Conservation (phyloP, 2,797 vertebrate species). For the Chiloscyllium punctatum region DNA sequence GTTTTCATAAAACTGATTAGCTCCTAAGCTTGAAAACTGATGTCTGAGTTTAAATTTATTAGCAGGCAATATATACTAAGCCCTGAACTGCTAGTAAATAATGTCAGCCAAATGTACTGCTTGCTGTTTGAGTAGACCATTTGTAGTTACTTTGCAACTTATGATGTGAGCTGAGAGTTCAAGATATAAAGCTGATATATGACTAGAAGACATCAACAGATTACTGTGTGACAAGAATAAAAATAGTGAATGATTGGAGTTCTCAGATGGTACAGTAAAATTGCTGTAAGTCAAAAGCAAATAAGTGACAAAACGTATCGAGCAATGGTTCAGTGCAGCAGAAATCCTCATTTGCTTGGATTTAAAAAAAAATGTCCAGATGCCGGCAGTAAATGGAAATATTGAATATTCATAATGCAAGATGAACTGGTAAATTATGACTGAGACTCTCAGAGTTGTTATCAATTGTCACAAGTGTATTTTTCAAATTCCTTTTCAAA, state of each 20-base stretch:
- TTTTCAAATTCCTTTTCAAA: background rate
- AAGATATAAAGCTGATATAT: background rate
- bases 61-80: background rate
- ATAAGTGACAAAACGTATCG: background rate
- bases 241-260: background rate
- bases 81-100: background rate
- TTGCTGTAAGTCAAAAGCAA: background rate
- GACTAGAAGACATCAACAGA: background rate
- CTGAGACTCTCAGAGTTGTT: background rate
- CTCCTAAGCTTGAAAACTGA: background rate
- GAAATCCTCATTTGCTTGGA: background rate
- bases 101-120: background rate
- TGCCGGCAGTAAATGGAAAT: background rate
- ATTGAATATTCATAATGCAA: slow-evolving; percentile 13
- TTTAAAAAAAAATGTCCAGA: background rate
- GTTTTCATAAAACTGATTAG: background rate
- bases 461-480: background rate
- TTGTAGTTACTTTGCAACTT: background rate
- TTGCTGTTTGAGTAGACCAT: background rate
- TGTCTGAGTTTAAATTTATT: background rate
- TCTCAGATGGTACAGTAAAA: slow-evolving; percentile 1
- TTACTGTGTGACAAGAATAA: background rate
- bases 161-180: background rate
- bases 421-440: background rate
- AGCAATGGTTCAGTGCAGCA: slow-evolving; percentile 17